A percentile compares a stretch with the other conserved stretches of the same genome.
These are phyloP conservation scores for Trichechus manatus DNA, from an alignment of 2,113 vertebrate species.

Conservation along the genomic window DNA sequence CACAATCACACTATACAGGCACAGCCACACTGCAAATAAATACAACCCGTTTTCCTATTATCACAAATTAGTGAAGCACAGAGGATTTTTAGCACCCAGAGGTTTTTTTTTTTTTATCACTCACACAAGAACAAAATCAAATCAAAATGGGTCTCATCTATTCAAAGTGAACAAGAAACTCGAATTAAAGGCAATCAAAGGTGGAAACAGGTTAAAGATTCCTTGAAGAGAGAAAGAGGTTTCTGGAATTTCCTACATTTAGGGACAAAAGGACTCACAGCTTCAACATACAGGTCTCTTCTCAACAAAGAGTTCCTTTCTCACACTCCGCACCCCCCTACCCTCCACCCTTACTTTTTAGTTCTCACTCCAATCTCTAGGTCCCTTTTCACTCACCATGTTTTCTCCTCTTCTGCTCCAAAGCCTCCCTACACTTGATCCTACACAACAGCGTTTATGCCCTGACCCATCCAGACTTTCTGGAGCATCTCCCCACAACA, in stretches of 20 bases:
- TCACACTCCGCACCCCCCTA: background rate
- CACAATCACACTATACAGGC: constrained; percentile 22
- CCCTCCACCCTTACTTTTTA: constrained; percentile 45
- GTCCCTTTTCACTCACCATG: constrained; percentile 77
- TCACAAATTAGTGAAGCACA: constrained; percentile 32
- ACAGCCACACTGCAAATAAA: constrained; percentile 1
- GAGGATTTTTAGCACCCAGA: background rate
- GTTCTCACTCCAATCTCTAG: constrained; percentile 37
- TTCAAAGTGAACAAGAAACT: constrained; percentile 71
- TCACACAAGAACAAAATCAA: constrained; percentile 60
- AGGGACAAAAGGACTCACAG: constrained; percentile 78
- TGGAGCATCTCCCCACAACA: background rate
- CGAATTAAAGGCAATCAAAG: constrained; percentile 60
- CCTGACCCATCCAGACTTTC: constrained; percentile 46
- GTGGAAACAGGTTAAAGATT: constrained; percentile 47
- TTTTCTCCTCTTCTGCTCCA: constrained; percentile 74
- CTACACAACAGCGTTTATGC: background rate
- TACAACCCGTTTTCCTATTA: background rate
- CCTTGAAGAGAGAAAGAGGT: constrained; percentile 42
- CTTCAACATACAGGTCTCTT: constrained; percentile 64
- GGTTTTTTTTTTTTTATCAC: background rate
- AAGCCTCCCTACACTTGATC: constrained; percentile 58
- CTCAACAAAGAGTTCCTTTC: constrained; percentile 74
- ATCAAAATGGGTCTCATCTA: constrained; percentile 62
- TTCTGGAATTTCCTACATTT: constrained; percentile 75